phyloP scores from a whole-genome alignment of 2,888 invertebrate genomes.

The Chrysomela aeneicollis region DNA sequence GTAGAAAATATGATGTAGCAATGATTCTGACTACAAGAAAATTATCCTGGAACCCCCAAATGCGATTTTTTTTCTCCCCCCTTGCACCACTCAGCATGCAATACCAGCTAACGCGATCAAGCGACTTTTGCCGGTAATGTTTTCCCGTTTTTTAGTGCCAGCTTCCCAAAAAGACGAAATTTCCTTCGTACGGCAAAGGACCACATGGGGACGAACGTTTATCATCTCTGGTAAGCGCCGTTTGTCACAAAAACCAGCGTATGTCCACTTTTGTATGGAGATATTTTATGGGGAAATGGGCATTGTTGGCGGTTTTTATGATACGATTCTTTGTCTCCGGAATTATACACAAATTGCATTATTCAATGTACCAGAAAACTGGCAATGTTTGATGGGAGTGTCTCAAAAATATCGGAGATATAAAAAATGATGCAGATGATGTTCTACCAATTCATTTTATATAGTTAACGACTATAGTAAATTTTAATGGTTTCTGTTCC shows the following conservation, averaged over 20 bases:
- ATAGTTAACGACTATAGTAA: no score
- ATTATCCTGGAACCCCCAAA: constrained; percentile 18
- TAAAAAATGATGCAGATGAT: no score
- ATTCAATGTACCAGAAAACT: constrained; percentile 1
- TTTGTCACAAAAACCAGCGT: constrained; percentile 50
- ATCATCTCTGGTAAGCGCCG: constrained; percentile 50
- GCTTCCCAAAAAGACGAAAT: constrained; percentile 55
- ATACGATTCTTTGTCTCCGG: neutral
- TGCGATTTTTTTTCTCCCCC: constrained; percentile 38
- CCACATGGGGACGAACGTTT: constrained; percentile 58
- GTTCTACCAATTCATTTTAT: no score
- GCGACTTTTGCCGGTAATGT: constrained; percentile 62
- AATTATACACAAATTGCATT: neutral
- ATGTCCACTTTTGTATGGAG: constrained; percentile 49
- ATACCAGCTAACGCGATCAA: constrained; percentile 61
- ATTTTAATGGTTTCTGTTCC: no score
- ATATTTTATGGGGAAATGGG: constrained; percentile 32
- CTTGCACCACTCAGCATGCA: constrained; percentile 50
- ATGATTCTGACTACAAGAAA: no score
- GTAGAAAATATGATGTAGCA: no score
- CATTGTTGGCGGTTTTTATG: constrained; percentile 26
- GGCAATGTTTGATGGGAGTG: neutral
- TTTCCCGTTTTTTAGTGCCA: constrained; percentile 59
- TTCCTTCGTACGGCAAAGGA: constrained; percentile 55
- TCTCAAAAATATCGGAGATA: no score